phyloP scores from a whole-genome alignment of 1,140 invertebrate genomes.

The Orchestia grillus region DNA sequence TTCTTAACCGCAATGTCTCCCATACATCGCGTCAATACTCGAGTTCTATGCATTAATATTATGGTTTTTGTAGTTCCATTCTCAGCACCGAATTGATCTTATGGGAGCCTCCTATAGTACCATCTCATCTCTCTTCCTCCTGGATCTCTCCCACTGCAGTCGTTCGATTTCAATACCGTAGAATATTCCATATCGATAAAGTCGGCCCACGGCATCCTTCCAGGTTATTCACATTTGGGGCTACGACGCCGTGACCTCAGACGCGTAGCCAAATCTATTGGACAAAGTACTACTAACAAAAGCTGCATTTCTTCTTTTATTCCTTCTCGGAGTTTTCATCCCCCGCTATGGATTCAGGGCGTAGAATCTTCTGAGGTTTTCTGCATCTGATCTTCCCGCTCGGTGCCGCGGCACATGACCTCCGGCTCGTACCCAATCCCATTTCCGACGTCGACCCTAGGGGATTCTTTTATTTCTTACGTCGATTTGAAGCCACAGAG shows the following conservation, averaged over 20 bases:
- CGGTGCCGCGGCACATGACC: neutral
- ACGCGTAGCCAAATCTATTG: neutral
- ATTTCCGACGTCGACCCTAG: neutral
- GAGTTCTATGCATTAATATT: neutral
- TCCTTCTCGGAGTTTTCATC: neutral
- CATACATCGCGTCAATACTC: no score
- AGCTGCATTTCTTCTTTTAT: neutral
- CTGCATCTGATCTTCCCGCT: neutral
- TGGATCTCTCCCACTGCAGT: no score
- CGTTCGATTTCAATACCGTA: neutral
- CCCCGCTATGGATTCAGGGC: neutral
- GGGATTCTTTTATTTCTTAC: conserved; percentile 35
- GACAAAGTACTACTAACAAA: neutral
- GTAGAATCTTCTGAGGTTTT: neutral
- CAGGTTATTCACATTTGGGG: neutral
- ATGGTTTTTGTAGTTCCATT: neutral
- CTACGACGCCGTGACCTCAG: neutral
- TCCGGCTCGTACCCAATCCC: conserved; percentile 1
- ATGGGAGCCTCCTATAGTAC: neutral
- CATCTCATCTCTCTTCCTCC: neutral
- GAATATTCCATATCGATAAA: neutral
- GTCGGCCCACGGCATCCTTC: neutral
- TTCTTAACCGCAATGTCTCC: neutral
- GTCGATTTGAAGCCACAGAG: neutral
- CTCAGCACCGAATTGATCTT: neutral